Percentiles rank a stretch among this genome's conserved stretches.
Evolutionary conservation across 2,888 invertebrate species (phyloP).

Genomic region (Eupeodes luniger): DNA sequence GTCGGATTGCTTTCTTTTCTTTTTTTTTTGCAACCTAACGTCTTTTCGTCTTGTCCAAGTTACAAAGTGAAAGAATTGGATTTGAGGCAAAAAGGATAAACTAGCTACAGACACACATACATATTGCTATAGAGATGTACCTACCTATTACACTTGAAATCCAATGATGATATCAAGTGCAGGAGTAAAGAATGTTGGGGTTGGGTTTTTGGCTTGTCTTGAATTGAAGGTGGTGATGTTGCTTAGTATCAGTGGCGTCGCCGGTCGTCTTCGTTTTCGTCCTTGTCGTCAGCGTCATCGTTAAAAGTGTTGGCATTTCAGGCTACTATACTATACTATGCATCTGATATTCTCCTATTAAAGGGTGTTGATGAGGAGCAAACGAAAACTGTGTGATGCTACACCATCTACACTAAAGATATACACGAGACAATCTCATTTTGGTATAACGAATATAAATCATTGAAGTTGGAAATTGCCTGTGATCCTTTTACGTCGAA

Average conservation of each 20-base stretch:
- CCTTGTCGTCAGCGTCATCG: background rate
- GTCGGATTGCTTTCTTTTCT: background rate
- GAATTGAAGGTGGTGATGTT: conserved; percentile 3
- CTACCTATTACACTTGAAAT: conserved; percentile 58
- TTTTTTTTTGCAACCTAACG: conserved; percentile 16
- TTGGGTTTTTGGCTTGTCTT: conserved; percentile 18
- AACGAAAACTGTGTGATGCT: conserved; percentile 56
- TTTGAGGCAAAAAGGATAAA: conserved; percentile 67
- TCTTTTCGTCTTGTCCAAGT: conserved; percentile 62
- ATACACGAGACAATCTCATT: conserved; percentile 63
- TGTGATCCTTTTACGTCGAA: conserved; percentile 72
- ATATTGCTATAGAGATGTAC: background rate
- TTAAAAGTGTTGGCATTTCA: conserved; percentile 14
- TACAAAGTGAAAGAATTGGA: conserved; percentile 74
- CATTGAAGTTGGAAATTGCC: conserved; percentile 74
- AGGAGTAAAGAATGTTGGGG: conserved; percentile 55
- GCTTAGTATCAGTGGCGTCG: background rate
- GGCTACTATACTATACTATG: background rate
- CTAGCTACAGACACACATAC: conserved; percentile 5
- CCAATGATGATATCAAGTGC: conserved; percentile 72
- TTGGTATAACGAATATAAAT: conserved; percentile 65
- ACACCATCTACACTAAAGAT: background rate
- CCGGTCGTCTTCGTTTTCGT: background rate
- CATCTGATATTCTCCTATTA: background rate
- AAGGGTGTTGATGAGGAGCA: conserved; percentile 68